phyloP scores from a whole-genome alignment of 2,888 invertebrate species.

The Acrobeloides nanus region DNA sequence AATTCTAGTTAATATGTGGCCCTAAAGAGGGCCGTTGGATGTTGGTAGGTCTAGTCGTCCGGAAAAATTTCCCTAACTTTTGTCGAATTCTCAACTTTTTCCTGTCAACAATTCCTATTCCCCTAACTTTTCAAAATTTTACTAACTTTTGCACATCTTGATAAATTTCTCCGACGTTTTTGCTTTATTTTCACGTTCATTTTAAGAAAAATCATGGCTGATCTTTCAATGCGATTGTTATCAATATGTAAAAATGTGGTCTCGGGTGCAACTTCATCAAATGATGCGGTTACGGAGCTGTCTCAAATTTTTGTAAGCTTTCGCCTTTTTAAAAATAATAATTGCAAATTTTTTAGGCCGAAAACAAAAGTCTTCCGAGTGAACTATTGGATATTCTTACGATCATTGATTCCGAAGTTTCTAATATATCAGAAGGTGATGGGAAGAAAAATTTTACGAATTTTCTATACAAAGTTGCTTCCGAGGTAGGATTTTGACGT shows the following conservation, averaged over 20 bases:
- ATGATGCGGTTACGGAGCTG: slow-evolving; percentile 1
- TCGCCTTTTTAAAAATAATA: not conserved
- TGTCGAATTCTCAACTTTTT: no score
- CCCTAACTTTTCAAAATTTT: no score
- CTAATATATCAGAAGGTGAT: slow-evolving; percentile 11
- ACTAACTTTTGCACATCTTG: slow-evolving; percentile 19
- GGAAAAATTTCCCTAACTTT: no score
- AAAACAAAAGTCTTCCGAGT: slow-evolving; percentile 14
- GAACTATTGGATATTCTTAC: slow-evolving; percentile 33
- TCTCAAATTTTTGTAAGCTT: slow-evolving; percentile 8
- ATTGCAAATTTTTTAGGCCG: slow-evolving; percentile 6
- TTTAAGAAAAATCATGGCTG: no score
- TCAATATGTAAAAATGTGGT: not conserved
- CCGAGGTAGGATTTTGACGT: slow-evolving; percentile 15
- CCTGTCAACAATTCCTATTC: no score
- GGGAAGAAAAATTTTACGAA: slow-evolving; percentile 17
- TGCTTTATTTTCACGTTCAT: slow-evolving; percentile 3
- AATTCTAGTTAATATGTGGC: no score
- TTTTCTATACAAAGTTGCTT: slow-evolving; percentile 18
- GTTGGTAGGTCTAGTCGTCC: no score
- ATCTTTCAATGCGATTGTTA: no score
- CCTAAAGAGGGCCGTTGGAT: no score
- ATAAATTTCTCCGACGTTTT: slow-evolving; percentile 7
- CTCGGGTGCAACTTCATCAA: not conserved
- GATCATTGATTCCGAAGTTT: slow-evolving; percentile 24